phyloP scores from a whole-genome alignment of 2,888 invertebrate species.

The Oasisia sp. region DNA sequence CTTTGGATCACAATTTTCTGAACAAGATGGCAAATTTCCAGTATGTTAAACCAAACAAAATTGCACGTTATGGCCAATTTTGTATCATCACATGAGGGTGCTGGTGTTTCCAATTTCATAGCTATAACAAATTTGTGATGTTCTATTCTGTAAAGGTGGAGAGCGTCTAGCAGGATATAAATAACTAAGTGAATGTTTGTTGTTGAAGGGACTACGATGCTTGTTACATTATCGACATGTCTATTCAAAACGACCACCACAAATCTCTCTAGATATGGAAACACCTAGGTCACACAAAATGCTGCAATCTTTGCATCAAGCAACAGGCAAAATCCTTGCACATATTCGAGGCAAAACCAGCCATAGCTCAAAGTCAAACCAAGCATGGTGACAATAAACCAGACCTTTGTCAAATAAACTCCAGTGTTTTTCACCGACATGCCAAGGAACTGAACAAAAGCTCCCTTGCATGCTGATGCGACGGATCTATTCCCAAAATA shows the following conservation, averaged over 20 bases:
- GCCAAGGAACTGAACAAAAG: not conserved
- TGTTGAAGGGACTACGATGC: not conserved
- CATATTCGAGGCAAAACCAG: constrained; percentile 1
- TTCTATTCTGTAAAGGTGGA: not conserved
- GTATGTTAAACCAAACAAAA: no score
- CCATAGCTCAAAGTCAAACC: not conserved
- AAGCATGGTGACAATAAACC: not conserved
- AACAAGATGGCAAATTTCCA: no score
- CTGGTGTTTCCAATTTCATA: not conserved
- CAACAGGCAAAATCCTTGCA: not conserved
- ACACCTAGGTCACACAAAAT: not conserved
- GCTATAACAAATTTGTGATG: not conserved
- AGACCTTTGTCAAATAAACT: not conserved
- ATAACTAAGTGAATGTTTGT: not conserved
- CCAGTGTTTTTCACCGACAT: not conserved
- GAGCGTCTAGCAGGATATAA: not conserved
- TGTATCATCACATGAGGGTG: no score
- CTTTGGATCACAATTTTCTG: no score
- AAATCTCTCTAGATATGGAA: not conserved
- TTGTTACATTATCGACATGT: not conserved
- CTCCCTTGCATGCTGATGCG: not conserved
- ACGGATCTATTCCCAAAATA: not conserved
- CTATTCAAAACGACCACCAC: not conserved
- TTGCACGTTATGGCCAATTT: no score
- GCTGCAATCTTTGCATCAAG: not conserved